A percentile compares a stretch with the other conserved stretches of the same genome.
Conservation (phyloP, 1,140 invertebrate genomes). For the Magallana gigas region DNA sequence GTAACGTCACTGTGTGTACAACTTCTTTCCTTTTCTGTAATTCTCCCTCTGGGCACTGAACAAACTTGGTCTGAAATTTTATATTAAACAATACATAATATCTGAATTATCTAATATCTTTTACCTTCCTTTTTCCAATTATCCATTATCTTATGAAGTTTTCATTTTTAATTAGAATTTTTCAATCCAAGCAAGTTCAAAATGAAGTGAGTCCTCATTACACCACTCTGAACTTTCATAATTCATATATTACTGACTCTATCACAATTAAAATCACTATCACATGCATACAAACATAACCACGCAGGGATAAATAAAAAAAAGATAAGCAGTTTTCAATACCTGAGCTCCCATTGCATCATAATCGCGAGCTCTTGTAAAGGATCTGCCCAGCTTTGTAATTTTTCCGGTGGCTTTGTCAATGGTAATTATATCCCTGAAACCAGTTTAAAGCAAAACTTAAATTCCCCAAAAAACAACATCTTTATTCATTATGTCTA, state of each 20-base stretch:
- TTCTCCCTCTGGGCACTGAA: slow-evolving; percentile 99
- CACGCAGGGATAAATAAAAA: too few species aligned
- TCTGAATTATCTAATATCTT: too few species aligned
- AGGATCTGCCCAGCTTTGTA: slow-evolving; percentile 95
- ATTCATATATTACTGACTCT: not conserved
- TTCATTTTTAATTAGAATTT: not conserved
- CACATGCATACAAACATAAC: too few species aligned
- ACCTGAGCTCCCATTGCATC: slow-evolving; percentile 95
- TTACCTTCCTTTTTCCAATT: too few species aligned
- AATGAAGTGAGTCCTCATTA: not conserved
- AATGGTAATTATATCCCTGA: slow-evolving; percentile 97
- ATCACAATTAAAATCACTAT: not conserved
- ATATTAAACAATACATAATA: too few species aligned
- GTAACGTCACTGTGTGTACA: slow-evolving; percentile 98
- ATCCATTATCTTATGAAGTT: not conserved
- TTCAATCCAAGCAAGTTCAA: too few species aligned
- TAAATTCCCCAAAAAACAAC: too few species aligned
- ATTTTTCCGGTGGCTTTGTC: slow-evolving; percentile 99
- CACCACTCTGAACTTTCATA: not conserved
- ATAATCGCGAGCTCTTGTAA: slow-evolving; percentile 96
- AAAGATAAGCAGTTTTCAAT: not conserved
- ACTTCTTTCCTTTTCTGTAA: slow-evolving; percentile 99
- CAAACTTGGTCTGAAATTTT: slow-evolving; percentile 86
- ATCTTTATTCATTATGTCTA: too few species aligned
- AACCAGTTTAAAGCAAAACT: slow-evolving; percentile 50